phyloP scores from a whole-genome alignment of 1,140 invertebrate species.

The Bombus consobrinus region DNA sequence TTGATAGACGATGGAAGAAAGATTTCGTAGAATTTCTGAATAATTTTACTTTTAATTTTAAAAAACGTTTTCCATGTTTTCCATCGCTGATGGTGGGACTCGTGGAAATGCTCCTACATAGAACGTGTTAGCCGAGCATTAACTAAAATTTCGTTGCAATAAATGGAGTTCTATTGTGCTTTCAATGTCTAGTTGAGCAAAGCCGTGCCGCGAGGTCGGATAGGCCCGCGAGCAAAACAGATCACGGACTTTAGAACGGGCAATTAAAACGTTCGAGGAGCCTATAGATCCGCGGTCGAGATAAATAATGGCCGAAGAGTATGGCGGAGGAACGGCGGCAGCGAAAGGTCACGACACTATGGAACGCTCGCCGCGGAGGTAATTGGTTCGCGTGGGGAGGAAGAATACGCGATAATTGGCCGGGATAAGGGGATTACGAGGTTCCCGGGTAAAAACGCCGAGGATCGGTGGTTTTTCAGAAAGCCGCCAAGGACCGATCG shows the following conservation, averaged over 20 bases:
- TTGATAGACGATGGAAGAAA: too few species aligned
- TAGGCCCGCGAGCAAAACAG: neutral
- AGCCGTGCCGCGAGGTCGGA: neutral
- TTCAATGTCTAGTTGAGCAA: neutral
- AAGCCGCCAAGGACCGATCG: slow-evolving; percentile 2
- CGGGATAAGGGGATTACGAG: slow-evolving; percentile 47
- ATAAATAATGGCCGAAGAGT: slow-evolving; percentile 42
- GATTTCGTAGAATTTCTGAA: too few species aligned
- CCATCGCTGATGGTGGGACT: accelerated
- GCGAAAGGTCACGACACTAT: slow-evolving; percentile 41
- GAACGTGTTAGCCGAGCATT: too few species aligned
- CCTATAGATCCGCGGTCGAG: slow-evolving; percentile 9
- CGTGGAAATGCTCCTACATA: too few species aligned
- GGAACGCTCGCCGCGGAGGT: slow-evolving; percentile 37
- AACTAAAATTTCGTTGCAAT: too few species aligned
- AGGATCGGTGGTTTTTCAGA: slow-evolving; percentile 32
- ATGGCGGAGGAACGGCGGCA: slow-evolving; percentile 43
- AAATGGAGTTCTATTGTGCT: neutral
- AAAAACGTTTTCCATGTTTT: too few species aligned
- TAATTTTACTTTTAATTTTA: too few species aligned
- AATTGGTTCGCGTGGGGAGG: slow-evolving; percentile 55
- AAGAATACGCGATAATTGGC: slow-evolving; percentile 54
- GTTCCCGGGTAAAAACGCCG: neutral
- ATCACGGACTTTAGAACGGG: neutral
- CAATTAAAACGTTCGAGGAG: slow-evolving; percentile 36